A percentile compares a stretch with the other conserved stretches of the same genome.
Evolutionary conservation across 2,113 vertebrate species (phyloP).

Genomic region (Platanista minor): DNA sequence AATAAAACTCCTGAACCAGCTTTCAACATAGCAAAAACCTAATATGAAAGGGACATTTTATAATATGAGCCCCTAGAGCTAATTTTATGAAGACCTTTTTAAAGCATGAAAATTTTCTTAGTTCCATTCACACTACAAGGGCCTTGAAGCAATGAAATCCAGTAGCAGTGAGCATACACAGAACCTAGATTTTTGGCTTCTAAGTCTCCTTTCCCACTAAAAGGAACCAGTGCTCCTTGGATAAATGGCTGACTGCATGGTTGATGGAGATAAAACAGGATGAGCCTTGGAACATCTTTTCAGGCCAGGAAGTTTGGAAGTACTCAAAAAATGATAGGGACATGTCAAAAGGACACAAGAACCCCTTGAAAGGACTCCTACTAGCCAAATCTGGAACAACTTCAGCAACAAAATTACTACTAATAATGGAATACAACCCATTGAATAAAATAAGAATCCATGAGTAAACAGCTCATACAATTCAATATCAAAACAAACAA

Average conservation of each 20-base stretch:
- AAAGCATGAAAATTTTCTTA: background rate
- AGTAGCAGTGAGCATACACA: background rate
- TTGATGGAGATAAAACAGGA: background rate
- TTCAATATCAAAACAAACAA: no score
- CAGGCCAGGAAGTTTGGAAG: background rate
- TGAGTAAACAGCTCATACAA: background rate
- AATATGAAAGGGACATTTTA: background rate
- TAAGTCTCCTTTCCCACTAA: background rate
- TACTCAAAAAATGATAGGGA: no score
- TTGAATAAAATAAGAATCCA: background rate
- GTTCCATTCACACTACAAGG: background rate
- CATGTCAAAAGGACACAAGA: no score
- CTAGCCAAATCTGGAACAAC: background rate
- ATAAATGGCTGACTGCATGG: background rate
- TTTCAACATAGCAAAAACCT: background rate
- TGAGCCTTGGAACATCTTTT: background rate
- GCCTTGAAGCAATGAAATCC: background rate
- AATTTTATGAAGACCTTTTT: background rate
- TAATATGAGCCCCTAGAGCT: background rate
- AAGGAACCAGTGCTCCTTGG: background rate
- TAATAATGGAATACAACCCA: background rate
- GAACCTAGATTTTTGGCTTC: background rate
- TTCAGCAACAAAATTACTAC: background rate
- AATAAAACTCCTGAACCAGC: background rate
- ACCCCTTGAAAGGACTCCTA: no score